Base-by-base conservation (phyloP, 2,797 vertebrate species). In the Schizopygopsis malacanthus region DNA sequence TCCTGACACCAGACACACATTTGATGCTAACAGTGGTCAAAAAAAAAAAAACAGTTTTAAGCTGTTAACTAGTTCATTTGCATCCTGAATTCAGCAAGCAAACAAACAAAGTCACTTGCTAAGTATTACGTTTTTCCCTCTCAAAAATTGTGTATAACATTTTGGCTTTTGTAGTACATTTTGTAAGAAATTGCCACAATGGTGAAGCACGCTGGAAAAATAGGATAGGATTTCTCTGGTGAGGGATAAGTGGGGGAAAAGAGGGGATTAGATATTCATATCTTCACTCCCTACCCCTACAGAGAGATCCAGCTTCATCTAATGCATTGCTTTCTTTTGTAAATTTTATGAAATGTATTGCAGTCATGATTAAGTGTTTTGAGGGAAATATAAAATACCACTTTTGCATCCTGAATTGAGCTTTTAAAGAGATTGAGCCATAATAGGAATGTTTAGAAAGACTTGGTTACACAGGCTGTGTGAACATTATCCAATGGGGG, bases 401-500 rank as follows among this genome's bases (percentile, higher is more conserved):
- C 22, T 33, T 69, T 67, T 16, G 52, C 13, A 20, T 52, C 15
- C 41, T 39, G 16, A 76, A 75, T 54, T 69, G 9, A 83, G 59
- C 4, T 83, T 43, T 33, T n/a, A 47, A 43, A 67, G 25, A 5
- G 2, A 1, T 82, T 41, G 37, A 71, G 47, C 3, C 37, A 28
- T 79, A 20, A 47, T 52, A 52, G 18, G 7, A 59, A n/a, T 25
- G 16, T 43, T 56, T 43, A 28, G 9, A 54, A 82, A 54, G 63
- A 59, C 80, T 59, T 16, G 28, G 12, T 25, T 67, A 33, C 65
- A 67, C 7, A 69, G 65, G 65, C 33, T 69, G 16, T 69, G 22
- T 76, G 72, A 84, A 56, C 33, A 69, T 45, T 65, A 25, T 69
- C 72, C 61, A 45, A 6, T 83, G 41, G 50, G 50, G 63, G 16